Evolutionary conservation across 2,888 invertebrate species (phyloP), one percentile per base, ranked within the genome.

Genomic region (Drosophila parthenogenetica): DNA sequence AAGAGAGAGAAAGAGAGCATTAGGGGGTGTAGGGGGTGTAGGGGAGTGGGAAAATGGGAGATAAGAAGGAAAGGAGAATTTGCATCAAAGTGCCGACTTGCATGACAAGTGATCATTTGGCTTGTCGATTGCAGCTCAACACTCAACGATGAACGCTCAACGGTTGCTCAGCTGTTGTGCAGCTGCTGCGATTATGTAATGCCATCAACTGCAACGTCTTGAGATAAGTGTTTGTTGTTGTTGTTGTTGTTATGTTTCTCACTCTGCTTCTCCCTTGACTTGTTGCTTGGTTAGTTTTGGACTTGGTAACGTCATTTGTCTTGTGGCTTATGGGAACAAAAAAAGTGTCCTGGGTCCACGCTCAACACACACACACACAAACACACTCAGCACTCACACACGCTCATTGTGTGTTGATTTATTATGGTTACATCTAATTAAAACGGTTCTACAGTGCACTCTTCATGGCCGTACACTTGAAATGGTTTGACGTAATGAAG

Each of bases 361-460:
- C 64, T 77, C 73, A 51, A 62, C 69, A 35, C 50, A 35, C 32
- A 32, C 54, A 48, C 40, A 49, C 22, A 48, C 50, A 59, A 16
- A 50, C 10, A 22, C 35, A 62, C 29, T 45, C 13, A 48, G 0
- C 46, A 58, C 4, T 37, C 5, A 51, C 10, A 35, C 11, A 35
- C 37, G 22, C 2, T n/a, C n/a, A 17, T 32, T 59, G 25, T 50
- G 43, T n/a, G 35, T 51, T 86, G 84, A 83, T 84, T 84, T 84
- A 84, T 87, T 84, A 84, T 84, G 87, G 83, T 84, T 84, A 71
- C 85, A 87, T 84, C 83, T 87, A 84, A 84, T 84, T 87, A 84
- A 84, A 84, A 84, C 87, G 83, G 83, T 84, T 84, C 68, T 79
- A 55, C 83, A 84, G 83, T 84, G 79, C 84, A 22, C 61, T 50